phyloP scores from a whole-genome alignment of 2,888 invertebrate genomes.

The Hermaeophaga mercurialis region DNA sequence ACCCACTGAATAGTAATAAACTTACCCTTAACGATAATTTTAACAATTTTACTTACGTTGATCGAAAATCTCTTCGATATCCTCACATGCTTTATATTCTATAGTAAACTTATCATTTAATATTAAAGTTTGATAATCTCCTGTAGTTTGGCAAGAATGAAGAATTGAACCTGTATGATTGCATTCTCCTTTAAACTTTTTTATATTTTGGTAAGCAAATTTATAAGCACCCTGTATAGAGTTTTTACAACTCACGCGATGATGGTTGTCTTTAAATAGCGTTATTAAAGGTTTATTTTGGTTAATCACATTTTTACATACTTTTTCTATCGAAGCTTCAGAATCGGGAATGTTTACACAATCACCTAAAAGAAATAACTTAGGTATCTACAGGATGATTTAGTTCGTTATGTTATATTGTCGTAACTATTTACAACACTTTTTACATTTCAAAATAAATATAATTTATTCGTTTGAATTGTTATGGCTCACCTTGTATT shows the following conservation, averaged over 20 bases:
- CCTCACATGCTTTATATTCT: conserved; percentile 86
- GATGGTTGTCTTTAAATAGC: conserved; percentile 86
- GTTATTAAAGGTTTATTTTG: conserved; percentile 81
- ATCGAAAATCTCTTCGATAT: conserved; percentile 88
- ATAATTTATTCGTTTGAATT: neutral
- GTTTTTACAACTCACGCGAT: conserved; percentile 88
- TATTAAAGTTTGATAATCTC: conserved; percentile 87
- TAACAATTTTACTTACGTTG: conserved; percentile 68
- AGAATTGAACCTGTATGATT: conserved; percentile 87
- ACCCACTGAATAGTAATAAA: neutral
- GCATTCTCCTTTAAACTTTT: conserved; percentile 91
- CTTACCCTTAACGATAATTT: no score
- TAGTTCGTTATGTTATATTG: no score
- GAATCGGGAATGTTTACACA: conserved; percentile 73
- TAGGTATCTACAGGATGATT: no score
- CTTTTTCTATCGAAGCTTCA: conserved; percentile 74
- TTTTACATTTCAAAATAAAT: conserved; percentile 47
- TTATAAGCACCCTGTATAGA: conserved; percentile 95
- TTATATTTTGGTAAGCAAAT: conserved; percentile 81
- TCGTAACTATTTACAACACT: no score
- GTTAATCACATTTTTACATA: conserved; percentile 77
- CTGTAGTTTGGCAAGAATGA: conserved; percentile 92
- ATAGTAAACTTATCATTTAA: conserved; percentile 97
- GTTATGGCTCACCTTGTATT: conserved; percentile 71
- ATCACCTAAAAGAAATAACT: conserved; percentile 59